phyloP scores from a whole-genome alignment of 2,797 vertebrate genomes.

The Prionace glauca region DNA sequence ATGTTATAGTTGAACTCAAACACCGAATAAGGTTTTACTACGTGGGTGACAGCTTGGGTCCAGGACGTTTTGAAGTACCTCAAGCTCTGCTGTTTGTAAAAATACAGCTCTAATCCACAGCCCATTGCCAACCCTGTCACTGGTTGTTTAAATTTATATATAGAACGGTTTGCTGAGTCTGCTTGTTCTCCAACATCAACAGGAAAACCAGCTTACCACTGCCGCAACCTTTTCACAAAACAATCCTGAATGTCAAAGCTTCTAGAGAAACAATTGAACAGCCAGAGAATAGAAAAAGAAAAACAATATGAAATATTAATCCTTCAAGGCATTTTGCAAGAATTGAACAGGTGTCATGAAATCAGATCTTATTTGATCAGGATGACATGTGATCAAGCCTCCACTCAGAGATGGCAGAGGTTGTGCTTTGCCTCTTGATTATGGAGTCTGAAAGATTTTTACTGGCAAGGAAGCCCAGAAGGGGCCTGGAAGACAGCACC shows the following conservation, averaged over 20 bases:
- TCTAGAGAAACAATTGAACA: background rate
- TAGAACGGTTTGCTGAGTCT: background rate
- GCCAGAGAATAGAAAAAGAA: background rate
- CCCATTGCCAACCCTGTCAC: background rate
- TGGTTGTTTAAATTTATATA: conserved; percentile 10
- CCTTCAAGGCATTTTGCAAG: background rate
- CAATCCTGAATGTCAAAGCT: background rate
- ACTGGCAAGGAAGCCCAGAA: too few relatives aligned
- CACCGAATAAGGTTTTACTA: background rate
- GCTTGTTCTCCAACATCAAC: background rate
- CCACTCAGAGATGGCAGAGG: background rate
- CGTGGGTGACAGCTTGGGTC: background rate
- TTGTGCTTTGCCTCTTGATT: background rate
- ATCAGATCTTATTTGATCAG: background rate
- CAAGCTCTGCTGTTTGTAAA: background rate
- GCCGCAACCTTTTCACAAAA: background rate
- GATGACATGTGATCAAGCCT: background rate
- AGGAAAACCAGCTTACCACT: background rate
- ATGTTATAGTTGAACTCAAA: background rate
- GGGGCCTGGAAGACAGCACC: background rate
- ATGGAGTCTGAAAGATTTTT: background rate
- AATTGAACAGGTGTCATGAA: background rate
- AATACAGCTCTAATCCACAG: background rate
- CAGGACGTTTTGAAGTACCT: background rate
- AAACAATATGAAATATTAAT: background rate